Conservation (phyloP, 2,888 invertebrate species). For the Harpagoxenus sublaevis region DNA sequence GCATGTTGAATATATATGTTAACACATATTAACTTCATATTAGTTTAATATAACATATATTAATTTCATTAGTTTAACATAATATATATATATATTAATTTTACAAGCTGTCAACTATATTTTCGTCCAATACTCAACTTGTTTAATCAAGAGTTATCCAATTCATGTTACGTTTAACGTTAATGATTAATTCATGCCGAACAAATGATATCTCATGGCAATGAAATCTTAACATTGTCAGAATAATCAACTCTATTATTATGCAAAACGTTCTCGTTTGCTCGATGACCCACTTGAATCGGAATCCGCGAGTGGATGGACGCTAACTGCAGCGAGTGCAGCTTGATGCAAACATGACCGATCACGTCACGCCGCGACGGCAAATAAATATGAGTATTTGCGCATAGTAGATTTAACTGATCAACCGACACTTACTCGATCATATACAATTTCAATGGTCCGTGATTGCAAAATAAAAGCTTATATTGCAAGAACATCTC, state of each 20-base stretch:
- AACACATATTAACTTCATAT: not conserved
- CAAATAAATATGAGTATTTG: conserved; percentile 39
- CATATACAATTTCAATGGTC: not conserved
- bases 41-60: not conserved
- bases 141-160: not conserved
- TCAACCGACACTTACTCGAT: conserved; percentile 5
- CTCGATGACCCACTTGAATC: conserved; percentile 46
- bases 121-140: conserved; percentile 4
- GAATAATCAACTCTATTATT: conserved; percentile 47
- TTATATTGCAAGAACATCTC: not conserved
- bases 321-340: conserved; percentile 15
- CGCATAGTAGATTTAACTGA: not conserved
- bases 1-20: not conserved
- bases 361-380: conserved; percentile 5
- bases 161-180: conserved; percentile 12
- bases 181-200: conserved; percentile 41
- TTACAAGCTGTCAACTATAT: not conserved
- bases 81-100: not conserved
- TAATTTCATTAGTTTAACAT: not conserved
- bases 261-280: conserved; percentile 45
- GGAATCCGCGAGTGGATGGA: conserved; percentile 36
- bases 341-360: conserved; percentile 27
- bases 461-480: conserved; percentile 4
- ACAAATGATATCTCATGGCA: conserved; percentile 31
- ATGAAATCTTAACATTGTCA: conserved; percentile 46